These are phyloP conservation scores for Cyprinodon diabolis DNA, from an alignment of 2,797 vertebrate species.

Conservation along the genomic window DNA sequence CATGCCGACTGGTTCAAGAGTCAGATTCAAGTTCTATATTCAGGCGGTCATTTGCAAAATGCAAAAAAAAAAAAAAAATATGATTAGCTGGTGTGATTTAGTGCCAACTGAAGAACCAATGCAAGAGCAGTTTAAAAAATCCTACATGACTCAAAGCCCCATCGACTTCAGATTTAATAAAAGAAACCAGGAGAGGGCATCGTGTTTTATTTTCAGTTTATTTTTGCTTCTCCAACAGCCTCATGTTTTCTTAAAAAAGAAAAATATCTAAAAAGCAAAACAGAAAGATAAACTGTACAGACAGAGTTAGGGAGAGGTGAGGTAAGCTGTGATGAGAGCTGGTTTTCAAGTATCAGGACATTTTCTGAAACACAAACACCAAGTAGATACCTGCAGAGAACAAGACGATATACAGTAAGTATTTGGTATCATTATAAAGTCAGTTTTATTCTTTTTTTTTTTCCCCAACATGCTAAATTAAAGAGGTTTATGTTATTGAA, in stretches of 20 bases:
- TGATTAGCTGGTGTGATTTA: too few species aligned
- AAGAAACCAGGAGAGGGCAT: background rate
- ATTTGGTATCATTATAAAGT: background rate
- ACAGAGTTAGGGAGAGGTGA: constrained; percentile 4
- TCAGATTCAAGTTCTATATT: too few species aligned
- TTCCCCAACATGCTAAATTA: background rate
- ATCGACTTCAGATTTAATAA: background rate
- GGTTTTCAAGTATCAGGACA: constrained; percentile 59
- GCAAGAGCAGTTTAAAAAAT: background rate
- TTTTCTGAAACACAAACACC: constrained; percentile 96
- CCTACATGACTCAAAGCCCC: background rate
- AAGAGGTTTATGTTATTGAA: constrained; percentile 30
- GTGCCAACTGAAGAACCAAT: background rate
- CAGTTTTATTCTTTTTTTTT: too few species aligned
- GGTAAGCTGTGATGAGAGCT: background rate
- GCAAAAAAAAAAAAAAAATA: too few species aligned
- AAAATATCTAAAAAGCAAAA: constrained; percentile 8
- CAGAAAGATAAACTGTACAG: constrained; percentile 34
- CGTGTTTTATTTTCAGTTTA: background rate
- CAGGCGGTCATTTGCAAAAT: too few species aligned
- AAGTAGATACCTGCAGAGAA: constrained; percentile 89
- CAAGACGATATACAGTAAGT: background rate
- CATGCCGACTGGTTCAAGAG: too few species aligned
- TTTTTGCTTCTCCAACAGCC: constrained; percentile 20
- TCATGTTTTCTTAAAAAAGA: constrained; percentile 21